Evolutionary conservation across 2,113 vertebrate species (phyloP).

Genomic region (Centropristis striata): DNA sequence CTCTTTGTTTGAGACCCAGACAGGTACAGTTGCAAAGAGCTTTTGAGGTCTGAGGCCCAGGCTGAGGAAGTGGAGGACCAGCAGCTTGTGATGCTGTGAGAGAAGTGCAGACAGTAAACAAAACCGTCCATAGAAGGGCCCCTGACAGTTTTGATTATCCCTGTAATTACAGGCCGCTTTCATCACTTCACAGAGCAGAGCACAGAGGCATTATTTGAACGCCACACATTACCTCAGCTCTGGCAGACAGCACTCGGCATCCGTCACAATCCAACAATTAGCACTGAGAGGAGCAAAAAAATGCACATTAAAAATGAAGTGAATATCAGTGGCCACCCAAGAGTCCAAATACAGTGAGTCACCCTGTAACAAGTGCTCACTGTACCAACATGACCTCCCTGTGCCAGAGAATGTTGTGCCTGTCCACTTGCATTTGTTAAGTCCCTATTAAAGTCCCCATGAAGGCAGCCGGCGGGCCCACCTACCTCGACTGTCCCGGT

Average conservation of each 20-base stretch:
- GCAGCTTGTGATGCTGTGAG: conserved; percentile 60
- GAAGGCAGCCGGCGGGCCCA: conserved; percentile 81
- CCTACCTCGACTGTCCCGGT: conserved; percentile 83
- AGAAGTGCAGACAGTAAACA: conserved; percentile 73
- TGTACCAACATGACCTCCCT: conserved; percentile 78
- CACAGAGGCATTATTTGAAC: conserved; percentile 80
- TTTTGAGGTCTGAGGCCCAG: conserved; percentile 42
- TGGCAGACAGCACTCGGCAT: conserved; percentile 77
- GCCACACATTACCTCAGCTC: conserved; percentile 80
- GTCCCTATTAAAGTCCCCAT: conserved; percentile 77
- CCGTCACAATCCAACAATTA: conserved; percentile 80
- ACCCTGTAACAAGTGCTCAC: conserved; percentile 79
- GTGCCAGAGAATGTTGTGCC: conserved; percentile 81
- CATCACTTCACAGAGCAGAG: conserved; percentile 72
- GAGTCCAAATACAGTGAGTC: conserved; percentile 80
- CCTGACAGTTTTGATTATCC: conserved; percentile 83
- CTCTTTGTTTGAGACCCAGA: conserved; percentile 1
- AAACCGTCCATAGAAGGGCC: conserved; percentile 68
- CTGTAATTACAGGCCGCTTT: conserved; percentile 81
- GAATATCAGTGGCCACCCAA: conserved; percentile 84
- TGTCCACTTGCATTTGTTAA: conserved; percentile 87
- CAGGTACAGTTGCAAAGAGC: conserved; percentile 60
- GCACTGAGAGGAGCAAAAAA: conserved; percentile 45
- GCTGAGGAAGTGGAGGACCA: conserved; percentile 30
- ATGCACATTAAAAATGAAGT: conserved; percentile 75